Evolutionary conservation across 2,888 invertebrate species (phyloP), one percentile per base, ranked within the genome.

Genomic region (Subacronicta megacephala): DNA sequence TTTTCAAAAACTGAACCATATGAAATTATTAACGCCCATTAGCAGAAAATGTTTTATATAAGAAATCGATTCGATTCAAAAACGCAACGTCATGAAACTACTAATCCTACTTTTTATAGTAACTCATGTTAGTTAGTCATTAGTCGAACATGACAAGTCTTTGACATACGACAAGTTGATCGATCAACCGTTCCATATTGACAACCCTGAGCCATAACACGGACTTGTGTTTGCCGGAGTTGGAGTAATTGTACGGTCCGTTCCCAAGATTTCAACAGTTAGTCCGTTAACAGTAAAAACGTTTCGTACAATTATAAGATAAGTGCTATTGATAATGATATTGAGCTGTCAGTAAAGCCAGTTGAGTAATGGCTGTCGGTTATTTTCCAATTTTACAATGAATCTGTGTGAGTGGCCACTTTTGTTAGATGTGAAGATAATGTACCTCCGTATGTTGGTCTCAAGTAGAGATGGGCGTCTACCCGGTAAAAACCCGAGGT

Each of bases 231-330:
- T n/a, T n/a, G 31, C 31, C 26, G 7, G n/a, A 47, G 65, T 75
- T 10, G 7, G n/a, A 47, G 65, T 75, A 72, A 77, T 63, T 51
- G 72, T 59, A 59, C 72, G 66, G 71, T 65, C 71, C 75, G 61
- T 78, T 67, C 67, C 60, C 69, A 70, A 75, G 71, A 77, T 77
- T 77, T 78, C 68, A 75, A 75, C 78, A 70, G 77, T 69, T 71
- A 73, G 29, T 29, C 43, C 17, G 66, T 55, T 81, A 83, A 82
- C 84, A 72, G 82, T 82, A 81, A 79, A 78, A 74, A 67, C 76
- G 72, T 63, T 81, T 72, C 52, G 76, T 69, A 75, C 81, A 86
- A 85, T 86, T 85, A 85, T 81, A 84, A 81, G 80, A 82, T 83
- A 83, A 86, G 74, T 81, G 78, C 64, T 72, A 72, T 62, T 72